phyloP scores from a whole-genome alignment of 2,797 vertebrate genomes.

The Melanotaenia trifasciata region DNA sequence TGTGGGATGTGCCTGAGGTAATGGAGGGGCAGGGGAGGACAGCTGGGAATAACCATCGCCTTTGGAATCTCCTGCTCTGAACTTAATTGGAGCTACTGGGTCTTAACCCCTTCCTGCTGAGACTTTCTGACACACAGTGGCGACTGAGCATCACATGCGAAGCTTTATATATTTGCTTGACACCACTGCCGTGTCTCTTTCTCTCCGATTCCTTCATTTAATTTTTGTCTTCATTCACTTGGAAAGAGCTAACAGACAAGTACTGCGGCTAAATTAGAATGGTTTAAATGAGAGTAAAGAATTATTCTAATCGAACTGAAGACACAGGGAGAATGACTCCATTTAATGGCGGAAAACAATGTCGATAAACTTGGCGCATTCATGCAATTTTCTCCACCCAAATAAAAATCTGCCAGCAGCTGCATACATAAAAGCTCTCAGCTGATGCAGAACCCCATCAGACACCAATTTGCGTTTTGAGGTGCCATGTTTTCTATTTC shows the following conservation, averaged over 20 bases:
- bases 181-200: not conserved
- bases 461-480: not conserved
- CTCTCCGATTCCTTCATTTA: slow-evolving; percentile 22
- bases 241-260: slow-evolving; percentile 37
- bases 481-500: slow-evolving; percentile 5
- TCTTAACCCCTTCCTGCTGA: slow-evolving; percentile 60
- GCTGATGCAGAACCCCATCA: slow-evolving; percentile 11
- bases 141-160: slow-evolving; percentile 1
- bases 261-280: slow-evolving; percentile 45
- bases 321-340: slow-evolving; percentile 47
- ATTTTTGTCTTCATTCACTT: slow-evolving; percentile 44
- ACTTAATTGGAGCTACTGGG: slow-evolving; percentile 68
- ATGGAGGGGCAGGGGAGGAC: slow-evolving; percentile 50
- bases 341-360: slow-evolving; percentile 61
- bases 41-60: slow-evolving; percentile 54
- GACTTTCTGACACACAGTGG: slow-evolving; percentile 13
- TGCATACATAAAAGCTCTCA: slow-evolving; percentile 42
- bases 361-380: slow-evolving; percentile 56
- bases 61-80: slow-evolving; percentile 60
- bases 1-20: slow-evolving; percentile 61
- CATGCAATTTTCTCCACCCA: slow-evolving; percentile 53
- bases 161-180: not conserved
- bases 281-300: slow-evolving; percentile 65
- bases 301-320: slow-evolving; percentile 70
- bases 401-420: slow-evolving; percentile 41